A percentile compares a stretch with the other conserved stretches of the same genome.
These are phyloP conservation scores for Xenus cinereus DNA, from an alignment of 2,113 vertebrate species.

Conservation along the genomic window DNA sequence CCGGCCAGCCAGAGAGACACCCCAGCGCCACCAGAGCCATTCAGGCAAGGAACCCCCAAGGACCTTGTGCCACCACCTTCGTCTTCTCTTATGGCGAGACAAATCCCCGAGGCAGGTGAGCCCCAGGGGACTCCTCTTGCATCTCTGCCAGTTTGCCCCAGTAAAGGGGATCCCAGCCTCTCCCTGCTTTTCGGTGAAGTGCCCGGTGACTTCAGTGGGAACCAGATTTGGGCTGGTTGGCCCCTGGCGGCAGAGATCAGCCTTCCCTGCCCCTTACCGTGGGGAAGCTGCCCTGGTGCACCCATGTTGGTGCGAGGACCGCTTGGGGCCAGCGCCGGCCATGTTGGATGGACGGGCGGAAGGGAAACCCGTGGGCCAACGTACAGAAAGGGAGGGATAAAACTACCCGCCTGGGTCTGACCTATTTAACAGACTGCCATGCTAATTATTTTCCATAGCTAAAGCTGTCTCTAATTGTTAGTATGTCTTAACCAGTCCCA, in stretches of 20 bases:
- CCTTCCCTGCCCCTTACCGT: not conserved
- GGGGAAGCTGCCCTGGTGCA: not conserved
- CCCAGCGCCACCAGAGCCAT: not conserved
- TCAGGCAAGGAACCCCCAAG: not conserved
- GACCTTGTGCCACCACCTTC: not conserved
- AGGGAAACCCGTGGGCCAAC: not conserved
- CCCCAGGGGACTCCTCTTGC: not conserved
- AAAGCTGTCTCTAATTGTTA: constrained; percentile 47
- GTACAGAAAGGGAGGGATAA: not conserved
- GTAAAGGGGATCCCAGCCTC: not conserved
- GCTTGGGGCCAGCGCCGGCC: not conserved
- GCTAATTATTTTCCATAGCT: constrained; percentile 1
- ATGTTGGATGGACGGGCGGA: not conserved
- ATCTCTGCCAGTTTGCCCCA: not conserved
- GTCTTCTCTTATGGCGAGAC: not conserved
- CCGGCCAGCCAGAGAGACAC: not conserved
- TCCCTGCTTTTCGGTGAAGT: not conserved
- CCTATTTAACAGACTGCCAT: not conserved
- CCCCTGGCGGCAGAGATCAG: not conserved
- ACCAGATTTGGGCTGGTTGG: not conserved
- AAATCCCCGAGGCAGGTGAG: not conserved
- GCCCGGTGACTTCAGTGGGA: not conserved
- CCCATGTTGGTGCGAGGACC: rapidly evolving
- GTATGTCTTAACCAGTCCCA: constrained; percentile 33
- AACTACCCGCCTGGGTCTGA: not conserved